Percentiles rank a stretch among this genome's conserved stretches.
phyloP scores from a whole-genome alignment of 2,797 vertebrate genomes.

The Pseudomugil gertrudae region DNA sequence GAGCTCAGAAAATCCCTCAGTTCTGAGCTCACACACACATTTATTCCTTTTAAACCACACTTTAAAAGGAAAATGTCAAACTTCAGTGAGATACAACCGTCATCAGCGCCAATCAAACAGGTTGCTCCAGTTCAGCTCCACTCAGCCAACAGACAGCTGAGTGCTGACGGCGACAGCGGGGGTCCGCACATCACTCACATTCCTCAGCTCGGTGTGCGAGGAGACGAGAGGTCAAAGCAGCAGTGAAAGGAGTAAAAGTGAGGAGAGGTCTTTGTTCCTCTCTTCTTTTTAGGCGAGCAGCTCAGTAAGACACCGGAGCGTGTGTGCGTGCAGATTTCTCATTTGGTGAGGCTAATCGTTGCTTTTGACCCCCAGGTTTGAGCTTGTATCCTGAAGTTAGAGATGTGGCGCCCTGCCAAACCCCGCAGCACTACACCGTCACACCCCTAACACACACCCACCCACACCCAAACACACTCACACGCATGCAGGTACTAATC shows the following conservation, averaged over 20 bases:
- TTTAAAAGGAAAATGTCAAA: background rate
- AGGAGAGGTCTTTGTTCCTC: background rate
- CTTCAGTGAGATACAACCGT: conserved; percentile 1
- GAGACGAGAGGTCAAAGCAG: conserved; percentile 42
- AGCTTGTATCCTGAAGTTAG: background rate
- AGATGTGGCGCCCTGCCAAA: background rate
- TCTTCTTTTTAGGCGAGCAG: too few relatives aligned
- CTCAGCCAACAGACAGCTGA: background rate
- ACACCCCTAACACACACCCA: background rate
- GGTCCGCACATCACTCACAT: conserved; percentile 41
- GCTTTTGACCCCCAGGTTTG: background rate
- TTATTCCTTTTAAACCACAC: too few relatives aligned
- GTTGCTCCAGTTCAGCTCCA: conserved; percentile 15
- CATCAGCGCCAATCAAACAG: conserved; percentile 4
- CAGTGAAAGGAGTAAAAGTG: background rate
- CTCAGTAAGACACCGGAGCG: too few relatives aligned
- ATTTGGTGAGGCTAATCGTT: background rate
- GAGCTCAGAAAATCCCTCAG: too few relatives aligned
- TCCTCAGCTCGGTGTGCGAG: conserved; percentile 51
- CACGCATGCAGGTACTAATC: too few relatives aligned
- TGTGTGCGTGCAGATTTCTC: too few relatives aligned
- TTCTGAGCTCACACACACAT: too few relatives aligned
- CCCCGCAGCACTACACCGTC: too few relatives aligned
- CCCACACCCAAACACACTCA: too few relatives aligned
- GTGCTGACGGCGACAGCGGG: conserved; percentile 6